Conservation (phyloP, 2,113 vertebrate species). For the Hypomesus transpacificus region DNA sequence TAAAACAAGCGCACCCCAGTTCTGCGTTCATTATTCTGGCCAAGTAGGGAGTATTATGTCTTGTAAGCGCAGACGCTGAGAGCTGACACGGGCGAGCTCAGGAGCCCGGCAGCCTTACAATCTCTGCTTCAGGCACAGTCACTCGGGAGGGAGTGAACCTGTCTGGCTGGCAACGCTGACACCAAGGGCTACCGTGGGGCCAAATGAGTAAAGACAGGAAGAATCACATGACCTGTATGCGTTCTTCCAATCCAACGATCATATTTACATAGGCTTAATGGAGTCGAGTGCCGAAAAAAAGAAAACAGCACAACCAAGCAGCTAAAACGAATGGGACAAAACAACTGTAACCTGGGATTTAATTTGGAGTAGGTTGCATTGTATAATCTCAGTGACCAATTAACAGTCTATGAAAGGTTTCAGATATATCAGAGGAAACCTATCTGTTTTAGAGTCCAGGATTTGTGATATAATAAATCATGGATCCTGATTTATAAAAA, state of each 20-base stretch:
- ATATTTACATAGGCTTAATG: too few relatives aligned
- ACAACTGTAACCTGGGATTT: too few relatives aligned
- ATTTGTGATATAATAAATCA: too few relatives aligned
- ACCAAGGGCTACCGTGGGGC: constrained; percentile 53
- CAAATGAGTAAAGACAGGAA: constrained; percentile 55
- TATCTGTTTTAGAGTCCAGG: too few relatives aligned
- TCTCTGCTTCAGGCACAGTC: constrained; percentile 54
- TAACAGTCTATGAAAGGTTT: neutral
- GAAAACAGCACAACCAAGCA: too few relatives aligned
- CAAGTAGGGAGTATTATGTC: constrained; percentile 54
- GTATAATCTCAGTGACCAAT: neutral
- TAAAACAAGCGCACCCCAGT: constrained; percentile 54
- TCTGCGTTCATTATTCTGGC: constrained; percentile 56
- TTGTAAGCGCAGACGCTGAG: constrained; percentile 42
- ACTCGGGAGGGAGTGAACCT: constrained; percentile 37
- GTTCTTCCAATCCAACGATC: constrained; percentile 19
- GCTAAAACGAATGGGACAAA: too few relatives aligned
- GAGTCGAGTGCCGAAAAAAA: too few relatives aligned
- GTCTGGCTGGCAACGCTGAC: constrained; percentile 57
- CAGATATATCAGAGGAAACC: too few relatives aligned
- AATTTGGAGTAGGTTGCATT: too few relatives aligned
- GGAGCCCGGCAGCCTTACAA: constrained; percentile 42
- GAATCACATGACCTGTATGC: constrained; percentile 54
- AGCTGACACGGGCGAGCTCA: constrained; percentile 56
- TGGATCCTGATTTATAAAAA: neutral